These are phyloP conservation scores for Acrobeloides nanus DNA, from an alignment of 2,888 invertebrate genomes.

Conservation along the genomic window DNA sequence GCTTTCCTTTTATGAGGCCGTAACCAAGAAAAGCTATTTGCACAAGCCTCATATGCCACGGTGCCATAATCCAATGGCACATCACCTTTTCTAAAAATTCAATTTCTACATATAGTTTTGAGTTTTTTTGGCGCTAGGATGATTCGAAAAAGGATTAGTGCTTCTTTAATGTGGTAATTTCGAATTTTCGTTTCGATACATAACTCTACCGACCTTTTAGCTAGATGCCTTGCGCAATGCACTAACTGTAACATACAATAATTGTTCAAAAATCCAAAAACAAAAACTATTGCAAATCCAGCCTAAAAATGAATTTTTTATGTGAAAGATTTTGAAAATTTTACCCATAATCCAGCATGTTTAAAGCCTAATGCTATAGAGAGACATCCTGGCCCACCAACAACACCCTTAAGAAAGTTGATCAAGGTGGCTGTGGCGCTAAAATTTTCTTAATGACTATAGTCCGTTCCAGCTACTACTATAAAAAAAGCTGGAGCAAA, in stretches of 20 bases:
- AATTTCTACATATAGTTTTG: too few relatives aligned
- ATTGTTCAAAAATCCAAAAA: slow-evolving; percentile 35
- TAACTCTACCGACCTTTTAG: slow-evolving; percentile 12
- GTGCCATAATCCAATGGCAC: slow-evolving; percentile 54
- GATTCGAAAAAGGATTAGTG: too few relatives aligned
- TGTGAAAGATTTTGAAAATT: neutral
- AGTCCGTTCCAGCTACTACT: too few relatives aligned
- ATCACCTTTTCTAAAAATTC: slow-evolving; percentile 18
- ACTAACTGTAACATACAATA: slow-evolving; percentile 43
- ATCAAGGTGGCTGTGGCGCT: slow-evolving; percentile 30
- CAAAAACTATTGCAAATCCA: slow-evolving; percentile 31
- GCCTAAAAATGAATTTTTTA: slow-evolving; percentile 18
- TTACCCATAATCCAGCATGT: slow-evolving; percentile 33
- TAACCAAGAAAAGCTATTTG: slow-evolving; percentile 28
- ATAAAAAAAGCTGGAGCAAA: too few relatives aligned
- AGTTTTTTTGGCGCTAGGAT: too few relatives aligned
- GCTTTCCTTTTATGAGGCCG: slow-evolving; percentile 16
- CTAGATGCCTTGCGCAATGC: slow-evolving; percentile 34
- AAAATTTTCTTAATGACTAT: too few relatives aligned
- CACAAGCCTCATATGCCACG: slow-evolving; percentile 50
- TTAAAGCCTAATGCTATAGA: slow-evolving; percentile 37
- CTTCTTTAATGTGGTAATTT: too few relatives aligned
- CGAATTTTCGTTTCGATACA: too few relatives aligned
- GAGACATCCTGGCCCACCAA: slow-evolving; percentile 37
- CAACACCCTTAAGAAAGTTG: slow-evolving; percentile 35